Evolutionary conservation across 2,797 vertebrate genomes (phyloP), one percentile per base, ranked within the genome.

Genomic region (Gallirallus australis): DNA sequence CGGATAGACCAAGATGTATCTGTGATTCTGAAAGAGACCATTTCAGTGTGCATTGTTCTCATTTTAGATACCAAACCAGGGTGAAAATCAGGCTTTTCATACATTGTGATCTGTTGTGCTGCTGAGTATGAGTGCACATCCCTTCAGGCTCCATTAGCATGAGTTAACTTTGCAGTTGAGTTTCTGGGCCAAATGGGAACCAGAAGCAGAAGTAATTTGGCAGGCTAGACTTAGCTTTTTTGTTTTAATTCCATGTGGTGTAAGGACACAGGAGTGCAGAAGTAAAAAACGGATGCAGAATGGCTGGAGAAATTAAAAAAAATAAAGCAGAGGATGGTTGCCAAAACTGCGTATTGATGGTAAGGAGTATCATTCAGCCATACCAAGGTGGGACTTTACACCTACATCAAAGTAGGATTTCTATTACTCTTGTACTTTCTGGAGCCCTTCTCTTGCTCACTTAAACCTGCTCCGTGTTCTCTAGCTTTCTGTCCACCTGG

Each of bases 151-250:
- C 75, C 40, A 70, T 95, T 92, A 90, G 75, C 68, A 65, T 86
- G 82, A 89, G 56, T 77, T 96, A 91, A 64, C 95, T 96, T 89
- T 92, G 84, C 93, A 93, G 87, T 89, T 96, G 83, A 70, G 92
- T 93, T 96, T 96, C 90, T 94, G 94, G 86, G 89, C 86, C 79
- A 81, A 81, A 75, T 3, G 17, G 82, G 89, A 83, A 91, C 77
- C 94, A 90, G 92, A 93, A 89, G 89, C 86, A 86, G 76, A 91
- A 89, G 84, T 89, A 82, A 91, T 85, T 89, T 92, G 87, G 84
- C 89, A 92, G 76, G 31, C 84, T 33, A 42, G 69, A 50, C 68
- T 93, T 89, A 66, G 64, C 7, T 37, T 83, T 96, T 95, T 86
- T 89, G 81, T 95, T 95, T 86, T 89, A n/a, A 45, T 85, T 82